These are phyloP conservation scores for Scomber scombrus DNA, from an alignment of 2,113 vertebrate genomes.

Conservation along the genomic window DNA sequence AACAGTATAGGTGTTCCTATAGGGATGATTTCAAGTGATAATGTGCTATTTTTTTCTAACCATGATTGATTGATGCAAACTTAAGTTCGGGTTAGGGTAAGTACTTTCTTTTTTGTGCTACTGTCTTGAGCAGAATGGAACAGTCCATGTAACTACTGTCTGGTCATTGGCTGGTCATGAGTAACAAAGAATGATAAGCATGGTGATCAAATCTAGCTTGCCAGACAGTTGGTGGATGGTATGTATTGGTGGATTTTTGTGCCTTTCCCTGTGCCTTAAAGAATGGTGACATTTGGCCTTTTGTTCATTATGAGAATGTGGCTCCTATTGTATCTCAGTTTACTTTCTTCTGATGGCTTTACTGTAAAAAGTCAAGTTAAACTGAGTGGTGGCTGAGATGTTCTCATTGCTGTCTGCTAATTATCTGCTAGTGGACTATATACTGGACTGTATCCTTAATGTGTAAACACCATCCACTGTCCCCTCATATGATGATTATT, in stretches of 20 bases:
- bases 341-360: slow-evolving; percentile 2
- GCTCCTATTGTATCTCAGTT: neutral
- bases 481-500: neutral
- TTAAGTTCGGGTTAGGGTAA: neutral
- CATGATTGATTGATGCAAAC: neutral
- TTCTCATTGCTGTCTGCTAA: neutral
- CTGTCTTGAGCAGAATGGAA: neutral
- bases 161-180: neutral
- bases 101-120: neutral
- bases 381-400: neutral
- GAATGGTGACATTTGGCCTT: neutral
- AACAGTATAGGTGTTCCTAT: neutral
- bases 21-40: neutral
- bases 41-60: neutral
- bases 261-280: neutral
- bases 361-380: neutral
- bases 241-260: neutral
- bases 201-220: neutral
- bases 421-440: neutral
- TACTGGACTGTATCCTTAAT: neutral
- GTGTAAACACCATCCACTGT: neutral
- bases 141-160: neutral
- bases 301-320: neutral
- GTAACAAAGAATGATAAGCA: neutral
- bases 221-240: neutral